phyloP scores from a whole-genome alignment of 2,888 invertebrate species.

The Drosophila trichaetosa region DNA sequence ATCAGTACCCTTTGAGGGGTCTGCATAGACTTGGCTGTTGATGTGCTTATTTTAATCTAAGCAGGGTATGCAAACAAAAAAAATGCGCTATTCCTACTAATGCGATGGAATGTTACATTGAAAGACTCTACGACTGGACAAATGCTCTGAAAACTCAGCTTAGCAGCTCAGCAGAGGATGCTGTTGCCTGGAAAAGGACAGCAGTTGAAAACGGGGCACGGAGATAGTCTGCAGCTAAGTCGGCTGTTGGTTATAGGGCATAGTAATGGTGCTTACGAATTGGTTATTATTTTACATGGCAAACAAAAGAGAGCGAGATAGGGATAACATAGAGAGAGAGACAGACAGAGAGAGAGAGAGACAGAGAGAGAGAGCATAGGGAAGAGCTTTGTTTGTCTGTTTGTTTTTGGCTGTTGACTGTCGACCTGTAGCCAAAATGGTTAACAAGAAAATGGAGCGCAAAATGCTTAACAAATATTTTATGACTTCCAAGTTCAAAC shows the following conservation, averaged over 20 bases:
- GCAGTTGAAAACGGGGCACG: slow-evolving; percentile 2
- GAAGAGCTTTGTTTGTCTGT: slow-evolving; percentile 33
- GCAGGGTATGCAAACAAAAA: slow-evolving; percentile 1
- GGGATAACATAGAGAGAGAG: background rate
- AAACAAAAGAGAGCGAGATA: background rate
- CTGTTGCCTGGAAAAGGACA: background rate
- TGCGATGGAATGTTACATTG: slow-evolving; percentile 54
- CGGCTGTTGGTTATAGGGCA: slow-evolving; percentile 42
- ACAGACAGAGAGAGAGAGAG: slow-evolving; percentile 1
- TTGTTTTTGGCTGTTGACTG: slow-evolving; percentile 60
- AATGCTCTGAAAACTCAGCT: slow-evolving; percentile 34
- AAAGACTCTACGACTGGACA: slow-evolving; percentile 34
- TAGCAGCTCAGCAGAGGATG: background rate
- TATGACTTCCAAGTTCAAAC: slow-evolving; percentile 77
- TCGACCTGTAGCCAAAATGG: slow-evolving; percentile 72
- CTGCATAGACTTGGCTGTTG: background rate
- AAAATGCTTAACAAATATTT: slow-evolving; percentile 79
- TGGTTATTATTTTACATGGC: slow-evolving; percentile 65
- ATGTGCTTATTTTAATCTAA: background rate
- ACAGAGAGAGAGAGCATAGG: slow-evolving; percentile 4
- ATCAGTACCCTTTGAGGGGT: background rate
- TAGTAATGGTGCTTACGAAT: slow-evolving; percentile 75
- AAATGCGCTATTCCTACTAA: slow-evolving; percentile 52
- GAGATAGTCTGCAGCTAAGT: slow-evolving; percentile 6
- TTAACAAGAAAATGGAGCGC: slow-evolving; percentile 74